These are phyloP conservation scores for Cerceris rybyensis DNA, from an alignment of 2,888 invertebrate genomes.

Conservation along the genomic window DNA sequence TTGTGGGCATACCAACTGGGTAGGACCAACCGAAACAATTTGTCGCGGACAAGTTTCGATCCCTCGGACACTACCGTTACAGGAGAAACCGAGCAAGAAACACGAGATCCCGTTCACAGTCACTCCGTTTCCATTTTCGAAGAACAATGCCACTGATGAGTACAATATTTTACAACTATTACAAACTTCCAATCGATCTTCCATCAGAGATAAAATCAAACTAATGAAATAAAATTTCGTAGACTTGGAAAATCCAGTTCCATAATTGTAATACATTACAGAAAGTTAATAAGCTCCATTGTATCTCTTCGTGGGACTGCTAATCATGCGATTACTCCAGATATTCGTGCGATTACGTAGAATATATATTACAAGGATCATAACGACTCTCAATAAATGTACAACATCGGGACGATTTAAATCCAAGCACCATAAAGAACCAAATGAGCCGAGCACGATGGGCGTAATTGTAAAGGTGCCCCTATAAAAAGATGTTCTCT, in stretches of 20 bases:
- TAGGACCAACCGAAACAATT: constrained; percentile 24
- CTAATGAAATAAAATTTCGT: no score
- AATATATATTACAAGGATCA: background rate
- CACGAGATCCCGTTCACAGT: constrained; percentile 29
- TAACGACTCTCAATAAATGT: no score
- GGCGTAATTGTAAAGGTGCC: constrained; percentile 47
- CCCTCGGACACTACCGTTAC: constrained; percentile 43
- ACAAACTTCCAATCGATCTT: no score
- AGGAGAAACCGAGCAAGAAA: constrained; percentile 35
- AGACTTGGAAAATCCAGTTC: no score
- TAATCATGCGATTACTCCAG: background rate
- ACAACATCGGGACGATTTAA: background rate
- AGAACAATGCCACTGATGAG: no score
- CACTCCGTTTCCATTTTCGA: background rate
- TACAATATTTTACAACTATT: no score
- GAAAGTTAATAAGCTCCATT: no score
- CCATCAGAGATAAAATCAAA: no score
- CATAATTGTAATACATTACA: no score
- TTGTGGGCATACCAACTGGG: constrained; percentile 1
- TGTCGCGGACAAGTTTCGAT: constrained; percentile 33
- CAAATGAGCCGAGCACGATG: constrained; percentile 45
- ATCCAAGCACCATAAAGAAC: background rate
- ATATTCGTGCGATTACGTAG: background rate
- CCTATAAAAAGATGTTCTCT: constrained; percentile 48
- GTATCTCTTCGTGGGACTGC: no score